Base-by-base conservation (phyloP, 2,113 vertebrate genomes). In the Atlantisia rogersi region DNA sequence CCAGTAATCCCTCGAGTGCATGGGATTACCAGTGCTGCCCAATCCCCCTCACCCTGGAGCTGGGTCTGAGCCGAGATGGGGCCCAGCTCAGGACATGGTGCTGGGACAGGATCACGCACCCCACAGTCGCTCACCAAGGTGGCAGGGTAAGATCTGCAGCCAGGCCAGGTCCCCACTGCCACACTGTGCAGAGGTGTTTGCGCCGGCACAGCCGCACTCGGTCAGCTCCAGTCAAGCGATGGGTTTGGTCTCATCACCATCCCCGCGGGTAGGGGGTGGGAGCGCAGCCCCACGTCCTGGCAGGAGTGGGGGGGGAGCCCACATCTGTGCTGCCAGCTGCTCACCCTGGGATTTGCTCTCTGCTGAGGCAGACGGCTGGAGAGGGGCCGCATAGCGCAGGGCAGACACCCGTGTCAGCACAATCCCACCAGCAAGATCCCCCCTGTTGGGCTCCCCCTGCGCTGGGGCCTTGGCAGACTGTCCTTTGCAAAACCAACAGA, bases 261-360 rank as follows among this genome's bases (percentile, higher is more conserved):
- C 46, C 22, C 31, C 13, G 1, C 0, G 0, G 19, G 17, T 31
- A 74, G 14, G 59, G 77, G 63, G 39, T 75, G 52, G 74, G 40
- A 85, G 48, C 1, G 1, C 15, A 2, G 71, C 46, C 67, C 62
- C 3, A 0, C 0, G 0, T 56, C n/a, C 79, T 4, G 52, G 40
- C 67, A 58, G 60, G 48, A 85, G 73, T 3, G 0, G 92, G 80
- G 35, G 35, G 91, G 67, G 86, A 92, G 86, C 82, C 44, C 5
- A 3, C 94, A 88, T 88, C 96, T 90, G 92, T 82, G 91, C 94
- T 1, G 0, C 77, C 94, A 91, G 86, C 91, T 89, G 94, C 91
- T 91, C 12, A 0, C 64, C 77, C 63, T 1, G 2, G 94, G 91
- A 92, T 92, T 92, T 92, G 80, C 80, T 84, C 88, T 73, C 25